These are phyloP conservation scores for Criorhina ranunculi DNA, from an alignment of 2,888 invertebrate species.

Conservation along the genomic window DNA sequence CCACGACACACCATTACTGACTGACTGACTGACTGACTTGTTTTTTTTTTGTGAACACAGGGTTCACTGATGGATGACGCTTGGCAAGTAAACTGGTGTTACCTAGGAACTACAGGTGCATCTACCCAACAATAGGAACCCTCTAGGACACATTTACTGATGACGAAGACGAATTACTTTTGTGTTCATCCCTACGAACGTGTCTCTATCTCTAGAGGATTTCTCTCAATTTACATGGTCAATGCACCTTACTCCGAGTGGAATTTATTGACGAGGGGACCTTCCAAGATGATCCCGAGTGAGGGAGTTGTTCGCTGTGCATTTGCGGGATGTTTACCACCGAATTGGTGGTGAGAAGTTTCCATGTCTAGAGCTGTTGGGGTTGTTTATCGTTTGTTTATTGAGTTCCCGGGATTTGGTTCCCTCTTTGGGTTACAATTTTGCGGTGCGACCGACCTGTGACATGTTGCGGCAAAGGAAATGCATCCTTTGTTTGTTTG, in stretches of 20 bases:
- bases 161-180: slow-evolving; percentile 53
- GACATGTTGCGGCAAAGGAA: slow-evolving; percentile 1
- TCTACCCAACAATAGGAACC: slow-evolving; percentile 10
- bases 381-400: slow-evolving; percentile 39
- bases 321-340: slow-evolving; percentile 16
- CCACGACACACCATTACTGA: background rate
- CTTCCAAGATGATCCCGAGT: background rate
- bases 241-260: slow-evolving; percentile 29
- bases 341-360: slow-evolving; percentile 13
- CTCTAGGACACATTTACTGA: slow-evolving; percentile 9
- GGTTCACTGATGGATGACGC: slow-evolving; percentile 51
- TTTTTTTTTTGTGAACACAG: background rate
- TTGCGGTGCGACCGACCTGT: slow-evolving; percentile 19
- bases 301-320: background rate
- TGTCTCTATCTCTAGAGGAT: slow-evolving; percentile 8
- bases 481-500: slow-evolving; percentile 1
- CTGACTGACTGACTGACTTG: background rate
- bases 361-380: slow-evolving; percentile 25
- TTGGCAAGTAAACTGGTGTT: slow-evolving; percentile 25
- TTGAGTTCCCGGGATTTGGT: slow-evolving; percentile 20
- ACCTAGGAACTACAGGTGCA: slow-evolving; percentile 20
- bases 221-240: slow-evolving; percentile 42
- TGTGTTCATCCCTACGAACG: slow-evolving; percentile 7
- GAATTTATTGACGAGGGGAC: slow-evolving; percentile 14
- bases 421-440: background rate